These are phyloP conservation scores for Anhinga rufa DNA, from an alignment of 2,113 vertebrate genomes.

Conservation along the genomic window DNA sequence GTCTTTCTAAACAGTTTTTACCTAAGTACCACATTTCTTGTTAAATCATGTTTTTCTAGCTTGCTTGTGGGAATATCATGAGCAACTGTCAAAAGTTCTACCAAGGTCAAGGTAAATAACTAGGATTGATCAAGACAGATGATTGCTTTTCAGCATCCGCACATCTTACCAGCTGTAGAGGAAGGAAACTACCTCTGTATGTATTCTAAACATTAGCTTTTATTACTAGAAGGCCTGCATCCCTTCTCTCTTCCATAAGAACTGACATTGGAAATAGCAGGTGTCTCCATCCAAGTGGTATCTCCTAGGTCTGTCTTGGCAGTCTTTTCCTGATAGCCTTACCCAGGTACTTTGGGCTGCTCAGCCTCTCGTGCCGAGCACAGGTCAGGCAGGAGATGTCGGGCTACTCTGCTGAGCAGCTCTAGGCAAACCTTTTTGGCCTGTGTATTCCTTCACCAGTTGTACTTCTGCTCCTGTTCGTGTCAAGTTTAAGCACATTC, in stretches of 20 bases:
- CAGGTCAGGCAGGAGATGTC: not conserved
- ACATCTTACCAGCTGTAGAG: not conserved
- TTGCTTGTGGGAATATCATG: not conserved
- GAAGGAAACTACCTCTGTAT: not conserved
- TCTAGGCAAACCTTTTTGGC: not conserved
- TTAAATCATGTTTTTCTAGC: not conserved
- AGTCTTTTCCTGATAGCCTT: not conserved
- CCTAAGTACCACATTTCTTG: not conserved
- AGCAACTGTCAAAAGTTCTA: not conserved
- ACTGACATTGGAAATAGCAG: not conserved
- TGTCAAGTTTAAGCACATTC: not conserved
- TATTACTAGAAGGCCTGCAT: not conserved
- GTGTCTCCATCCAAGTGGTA: not conserved
- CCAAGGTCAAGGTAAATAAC: not conserved
- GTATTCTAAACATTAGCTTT: not conserved
- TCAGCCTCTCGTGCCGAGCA: not conserved
- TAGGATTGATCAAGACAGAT: not conserved
- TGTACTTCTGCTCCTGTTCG: not conserved
- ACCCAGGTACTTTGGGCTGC: not conserved
- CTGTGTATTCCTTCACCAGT: not conserved
- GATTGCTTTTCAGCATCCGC: not conserved
- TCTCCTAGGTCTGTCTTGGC: not conserved
- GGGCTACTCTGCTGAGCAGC: not conserved
- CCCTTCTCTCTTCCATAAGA: not conserved
- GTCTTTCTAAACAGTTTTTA: not conserved